Percentiles rank a stretch among this genome's conserved stretches.
Conservation (phyloP, 1,140 invertebrate genomes). For the Orchesella cincta region DNA sequence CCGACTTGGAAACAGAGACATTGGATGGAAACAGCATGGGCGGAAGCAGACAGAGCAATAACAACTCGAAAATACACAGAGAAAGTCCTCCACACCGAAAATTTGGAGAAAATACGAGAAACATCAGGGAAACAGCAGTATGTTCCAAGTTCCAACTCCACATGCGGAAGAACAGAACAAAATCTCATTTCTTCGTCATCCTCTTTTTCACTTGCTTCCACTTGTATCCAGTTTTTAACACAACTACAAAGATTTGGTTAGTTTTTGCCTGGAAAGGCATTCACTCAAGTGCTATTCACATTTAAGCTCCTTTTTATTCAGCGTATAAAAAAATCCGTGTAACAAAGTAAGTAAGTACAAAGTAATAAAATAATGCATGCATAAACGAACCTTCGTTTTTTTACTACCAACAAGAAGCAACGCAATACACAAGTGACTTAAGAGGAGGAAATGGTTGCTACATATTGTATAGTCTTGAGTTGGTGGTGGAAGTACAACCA, state of each 20-base stretch:
- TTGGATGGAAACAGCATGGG: too few species aligned
- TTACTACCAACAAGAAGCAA: too few species aligned
- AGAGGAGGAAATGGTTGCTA: too few species aligned
- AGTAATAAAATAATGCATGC: slow-evolving; percentile 18
- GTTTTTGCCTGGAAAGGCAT: neutral
- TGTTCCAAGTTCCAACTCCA: neutral
- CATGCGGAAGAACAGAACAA: too few species aligned
- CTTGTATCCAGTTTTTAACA: neutral
- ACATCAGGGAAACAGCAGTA: too few species aligned
- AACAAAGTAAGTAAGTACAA: slow-evolving; percentile 11
- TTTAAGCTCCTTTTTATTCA: neutral
- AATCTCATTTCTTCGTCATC: neutral
- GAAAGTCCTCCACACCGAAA: too few species aligned
- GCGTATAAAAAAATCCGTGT: neutral
- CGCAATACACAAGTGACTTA: too few species aligned
- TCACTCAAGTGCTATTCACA: slow-evolving; percentile 6
- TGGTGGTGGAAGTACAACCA: neutral
- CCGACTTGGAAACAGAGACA: too few species aligned
- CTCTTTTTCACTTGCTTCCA: neutral
- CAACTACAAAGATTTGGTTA: slow-evolving; percentile 13
- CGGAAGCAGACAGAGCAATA: neutral
- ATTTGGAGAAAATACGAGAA: too few species aligned
- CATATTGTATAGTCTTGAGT: neutral
- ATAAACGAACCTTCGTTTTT: neutral
- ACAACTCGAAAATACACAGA: neutral